Base-by-base conservation (phyloP, 1,140 invertebrate genomes). In the Antheraea mylitta region DNA sequence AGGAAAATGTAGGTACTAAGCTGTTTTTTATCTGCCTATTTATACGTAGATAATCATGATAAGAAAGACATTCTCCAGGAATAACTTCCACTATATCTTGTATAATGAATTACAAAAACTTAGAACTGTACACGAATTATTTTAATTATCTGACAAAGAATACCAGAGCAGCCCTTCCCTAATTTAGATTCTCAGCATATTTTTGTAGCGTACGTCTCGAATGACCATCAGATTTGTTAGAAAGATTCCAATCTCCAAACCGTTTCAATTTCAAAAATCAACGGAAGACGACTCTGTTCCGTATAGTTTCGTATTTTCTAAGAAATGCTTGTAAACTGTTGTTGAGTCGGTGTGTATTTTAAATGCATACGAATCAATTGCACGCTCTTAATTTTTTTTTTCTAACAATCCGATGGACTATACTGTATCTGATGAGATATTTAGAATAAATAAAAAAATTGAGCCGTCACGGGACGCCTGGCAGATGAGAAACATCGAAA, bases 81-180 rank as follows among this genome's bases (percentile, higher is more conserved):
- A 9, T 53, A 5, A 42, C 38, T 42, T 42, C 38, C 38, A 42
- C 8, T 42, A n/a, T 53, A 53, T 16, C 45, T 53, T 53, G 13
- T 6, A n/a, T 61, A 61, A 61, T 61, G 30, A 19, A 18, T 53
- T 53, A 61, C 60, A 61, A 16, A 61, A 61, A 30, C 22, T 36
- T 10, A 61, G 9, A 64, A 64, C 18, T 37, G 11, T 37, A 42
- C 62, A 36, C 18, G 22, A 22, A 19, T 22, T 78, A 74, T 70
- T 68, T 76, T 65, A 70, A 65, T 71, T 75, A 78, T 74, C 77
- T 67, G 74, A 78, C 74, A 13, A 58, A 53, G 45, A 64, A 77
- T 74, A 64, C 71, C 71, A 68, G 59, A 59, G 65, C 68, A 72
- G 77, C 77, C 76, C 77, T 81, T 77, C 72, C 18, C 73, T 68